A percentile compares a stretch with the other conserved stretches of the same genome.
Conservation (phyloP, 2,113 vertebrate species). For the Penelope pileata region DNA sequence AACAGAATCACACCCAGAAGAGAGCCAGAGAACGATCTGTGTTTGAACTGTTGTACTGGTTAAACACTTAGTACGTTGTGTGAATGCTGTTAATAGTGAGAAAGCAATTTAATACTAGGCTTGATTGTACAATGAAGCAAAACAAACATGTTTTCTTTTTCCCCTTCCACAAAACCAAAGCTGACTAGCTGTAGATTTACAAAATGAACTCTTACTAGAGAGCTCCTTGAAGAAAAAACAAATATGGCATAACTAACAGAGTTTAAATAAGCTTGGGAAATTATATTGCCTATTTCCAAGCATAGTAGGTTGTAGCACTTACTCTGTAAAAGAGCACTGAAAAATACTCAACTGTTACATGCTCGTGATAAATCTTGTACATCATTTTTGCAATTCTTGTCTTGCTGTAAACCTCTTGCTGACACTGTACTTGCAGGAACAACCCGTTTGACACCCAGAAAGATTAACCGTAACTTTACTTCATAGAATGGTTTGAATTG, state of each 20-base stretch:
- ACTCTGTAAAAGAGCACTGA: background rate
- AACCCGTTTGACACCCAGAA: fast-evolving
- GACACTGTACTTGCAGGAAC: background rate
- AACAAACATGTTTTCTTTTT: background rate
- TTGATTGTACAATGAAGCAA: background rate
- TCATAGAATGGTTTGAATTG: background rate
- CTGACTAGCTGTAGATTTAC: background rate
- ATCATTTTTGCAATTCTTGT: background rate
- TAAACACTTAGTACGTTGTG: background rate
- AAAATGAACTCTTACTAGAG: background rate
- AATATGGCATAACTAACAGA: background rate
- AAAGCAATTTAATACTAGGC: background rate
- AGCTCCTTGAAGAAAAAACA: background rate
- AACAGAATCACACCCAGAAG: background rate
- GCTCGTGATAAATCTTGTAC: background rate
- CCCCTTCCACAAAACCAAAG: background rate
- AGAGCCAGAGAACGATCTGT: background rate
- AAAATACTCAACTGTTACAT: background rate
- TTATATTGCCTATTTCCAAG: background rate
- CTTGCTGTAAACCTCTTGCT: background rate
- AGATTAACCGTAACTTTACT: background rate
- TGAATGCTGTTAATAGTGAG: background rate
- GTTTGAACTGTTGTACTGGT: background rate
- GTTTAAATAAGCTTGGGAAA: background rate
- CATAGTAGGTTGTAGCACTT: background rate